A percentile compares a stretch with the other conserved stretches of the same genome.
These are phyloP conservation scores for Oryctolagus cuniculus DNA, from an alignment of 2,113 vertebrate species.

Conservation along the genomic window DNA sequence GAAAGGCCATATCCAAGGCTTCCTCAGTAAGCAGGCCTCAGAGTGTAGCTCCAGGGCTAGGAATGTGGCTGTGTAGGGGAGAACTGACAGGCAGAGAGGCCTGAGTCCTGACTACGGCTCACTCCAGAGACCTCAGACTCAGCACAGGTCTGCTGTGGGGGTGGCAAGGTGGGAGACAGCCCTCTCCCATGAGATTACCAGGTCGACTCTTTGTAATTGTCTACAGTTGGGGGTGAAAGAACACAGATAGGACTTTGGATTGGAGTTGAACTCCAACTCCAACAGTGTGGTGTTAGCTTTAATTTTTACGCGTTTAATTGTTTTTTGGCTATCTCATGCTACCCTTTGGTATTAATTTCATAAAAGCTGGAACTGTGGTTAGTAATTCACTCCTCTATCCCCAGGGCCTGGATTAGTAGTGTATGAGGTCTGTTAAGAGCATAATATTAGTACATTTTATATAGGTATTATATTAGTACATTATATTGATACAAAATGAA, in stretches of 20 bases:
- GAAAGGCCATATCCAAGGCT: not conserved
- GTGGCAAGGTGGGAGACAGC: not conserved
- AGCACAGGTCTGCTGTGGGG: not conserved
- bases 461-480: no score
- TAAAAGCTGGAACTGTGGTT: not conserved
- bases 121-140: not conserved
- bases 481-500: not conserved
- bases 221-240: not conserved
- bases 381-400: not conserved
- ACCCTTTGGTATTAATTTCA: not conserved
- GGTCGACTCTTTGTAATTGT: not conserved
- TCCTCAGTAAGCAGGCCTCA: not conserved
- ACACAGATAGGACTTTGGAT: not conserved
- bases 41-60: not conserved
- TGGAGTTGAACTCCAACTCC: not conserved
- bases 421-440: not conserved
- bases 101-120: not conserved
- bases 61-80: not conserved
- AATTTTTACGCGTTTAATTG: not conserved
- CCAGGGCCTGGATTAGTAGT: not conserved
- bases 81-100: not conserved
- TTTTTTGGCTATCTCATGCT: not conserved
- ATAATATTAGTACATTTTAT: not conserved
- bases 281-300: not conserved
- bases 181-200: not conserved